These are phyloP conservation scores for Ptilodon capucinus DNA, from an alignment of 2,888 invertebrate genomes.

Conservation along the genomic window DNA sequence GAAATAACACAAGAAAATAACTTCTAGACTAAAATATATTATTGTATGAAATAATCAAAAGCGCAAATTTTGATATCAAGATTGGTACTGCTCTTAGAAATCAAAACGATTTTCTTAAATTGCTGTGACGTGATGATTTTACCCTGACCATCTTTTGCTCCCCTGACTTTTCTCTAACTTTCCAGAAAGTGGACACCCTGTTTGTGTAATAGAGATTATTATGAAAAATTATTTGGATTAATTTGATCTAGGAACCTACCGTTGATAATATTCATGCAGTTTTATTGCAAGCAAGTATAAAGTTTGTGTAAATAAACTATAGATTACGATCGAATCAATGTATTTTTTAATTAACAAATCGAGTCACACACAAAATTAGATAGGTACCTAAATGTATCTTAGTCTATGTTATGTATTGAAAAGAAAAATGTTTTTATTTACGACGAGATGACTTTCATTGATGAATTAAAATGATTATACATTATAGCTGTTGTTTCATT, in stretches of 20 bases:
- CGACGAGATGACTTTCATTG: constrained; percentile 60
- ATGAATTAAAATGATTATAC: constrained; percentile 69
- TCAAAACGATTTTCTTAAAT: too few species aligned
- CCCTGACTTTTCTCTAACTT: too few species aligned
- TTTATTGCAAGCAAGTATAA: constrained; percentile 35
- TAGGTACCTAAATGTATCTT: constrained; percentile 38
- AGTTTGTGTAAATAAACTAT: constrained; percentile 41
- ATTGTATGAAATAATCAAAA: too few species aligned
- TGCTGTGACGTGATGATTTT: too few species aligned
- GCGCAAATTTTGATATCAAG: too few species aligned
- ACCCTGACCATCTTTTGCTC: too few species aligned
- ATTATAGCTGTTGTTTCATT: constrained; percentile 26
- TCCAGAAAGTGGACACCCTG: too few species aligned
- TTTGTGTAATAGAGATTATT: too few species aligned
- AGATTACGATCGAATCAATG: constrained; percentile 34
- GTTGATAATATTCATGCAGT: constrained; percentile 12
- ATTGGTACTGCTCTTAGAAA: too few species aligned
- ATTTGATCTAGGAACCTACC: constrained; percentile 1
- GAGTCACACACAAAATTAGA: constrained; percentile 50
- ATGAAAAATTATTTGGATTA: background rate
- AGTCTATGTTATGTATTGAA: constrained; percentile 47
- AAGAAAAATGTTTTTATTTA: constrained; percentile 52
- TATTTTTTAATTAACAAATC: constrained; percentile 46
- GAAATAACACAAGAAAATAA: too few species aligned
- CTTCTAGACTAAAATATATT: too few species aligned